Conservation (phyloP, 2,797 vertebrate species). For the Morus bassanus region DNA sequence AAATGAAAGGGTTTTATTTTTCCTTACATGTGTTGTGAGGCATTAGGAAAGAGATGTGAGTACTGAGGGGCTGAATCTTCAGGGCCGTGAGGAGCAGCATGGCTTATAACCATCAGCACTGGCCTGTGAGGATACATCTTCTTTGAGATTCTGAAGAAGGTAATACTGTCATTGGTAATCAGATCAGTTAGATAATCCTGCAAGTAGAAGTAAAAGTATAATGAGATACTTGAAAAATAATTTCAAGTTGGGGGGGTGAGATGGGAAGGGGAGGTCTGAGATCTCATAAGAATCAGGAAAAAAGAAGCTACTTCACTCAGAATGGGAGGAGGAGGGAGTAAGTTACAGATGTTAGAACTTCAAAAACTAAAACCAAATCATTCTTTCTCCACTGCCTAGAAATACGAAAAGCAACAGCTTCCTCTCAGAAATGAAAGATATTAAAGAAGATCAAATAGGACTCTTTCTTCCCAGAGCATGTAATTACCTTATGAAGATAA, state of each 20-base stretch:
- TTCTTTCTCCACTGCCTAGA: neutral
- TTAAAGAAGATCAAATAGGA: neutral
- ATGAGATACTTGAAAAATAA: slow-evolving; percentile 16
- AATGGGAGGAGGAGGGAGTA: neutral
- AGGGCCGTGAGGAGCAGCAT: slow-evolving; percentile 91
- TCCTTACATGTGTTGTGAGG: slow-evolving; percentile 96
- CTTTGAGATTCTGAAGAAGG: slow-evolving; percentile 91
- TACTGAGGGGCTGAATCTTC: slow-evolving; percentile 94
- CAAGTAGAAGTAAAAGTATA: slow-evolving; percentile 29
- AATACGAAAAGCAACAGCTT: neutral
- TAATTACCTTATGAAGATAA: neutral
- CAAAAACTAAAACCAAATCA: neutral
- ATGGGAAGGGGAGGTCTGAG: neutral
- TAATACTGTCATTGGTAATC: slow-evolving; percentile 92
- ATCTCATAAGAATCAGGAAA: neutral
- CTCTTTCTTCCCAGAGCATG: neutral
- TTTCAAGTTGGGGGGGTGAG: neutral
- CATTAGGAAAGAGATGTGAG: slow-evolving; percentile 89
- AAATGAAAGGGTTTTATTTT: slow-evolving; percentile 11
- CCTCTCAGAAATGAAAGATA: neutral
- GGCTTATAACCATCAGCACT: slow-evolving; percentile 93
- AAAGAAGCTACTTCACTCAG: neutral
- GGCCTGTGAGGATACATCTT: slow-evolving; percentile 92
- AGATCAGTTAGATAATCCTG: slow-evolving; percentile 98
- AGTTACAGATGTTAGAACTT: neutral